Conservation (phyloP, 53 echinoderm and acorn worm genomes). For the Echinarachnius parma region DNA sequence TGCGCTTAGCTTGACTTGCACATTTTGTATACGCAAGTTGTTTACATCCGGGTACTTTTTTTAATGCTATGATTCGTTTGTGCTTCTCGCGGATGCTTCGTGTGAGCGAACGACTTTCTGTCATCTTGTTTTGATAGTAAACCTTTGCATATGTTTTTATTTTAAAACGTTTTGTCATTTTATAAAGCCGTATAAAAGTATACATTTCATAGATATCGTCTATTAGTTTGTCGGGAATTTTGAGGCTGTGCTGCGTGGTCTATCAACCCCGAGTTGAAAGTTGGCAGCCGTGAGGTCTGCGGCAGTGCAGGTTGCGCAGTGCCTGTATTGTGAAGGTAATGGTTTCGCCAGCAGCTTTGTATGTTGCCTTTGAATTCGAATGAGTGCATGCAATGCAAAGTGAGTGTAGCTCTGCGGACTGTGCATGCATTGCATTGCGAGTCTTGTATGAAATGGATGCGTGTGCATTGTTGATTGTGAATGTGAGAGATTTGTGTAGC, state of each 20-base stretch:
- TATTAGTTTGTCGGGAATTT: neutral
- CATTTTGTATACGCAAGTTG: too few species aligned
- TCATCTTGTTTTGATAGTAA: conserved; percentile 15
- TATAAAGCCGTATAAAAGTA: conserved; percentile 10
- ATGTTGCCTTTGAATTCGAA: too few species aligned
- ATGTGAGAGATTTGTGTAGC: too few species aligned
- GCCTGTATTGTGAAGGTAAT: conserved; percentile 28
- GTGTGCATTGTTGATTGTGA: too few species aligned
- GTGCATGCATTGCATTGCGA: neutral
- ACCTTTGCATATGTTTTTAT: conserved; percentile 43
- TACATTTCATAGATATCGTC: conserved; percentile 6
- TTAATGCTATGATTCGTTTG: conserved; percentile 38
- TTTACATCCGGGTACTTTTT: conserved; percentile 43
- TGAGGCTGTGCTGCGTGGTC: conserved; percentile 11
- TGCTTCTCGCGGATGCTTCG: conserved; percentile 28
- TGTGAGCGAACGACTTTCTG: conserved; percentile 12
- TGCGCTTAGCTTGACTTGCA: too few species aligned
- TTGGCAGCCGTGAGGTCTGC: conserved; percentile 21
- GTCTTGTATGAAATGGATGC: too few species aligned
- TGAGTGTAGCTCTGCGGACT: neutral
- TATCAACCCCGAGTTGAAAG: conserved; percentile 10
- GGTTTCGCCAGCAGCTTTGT: neutral
- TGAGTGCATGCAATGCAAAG: neutral
- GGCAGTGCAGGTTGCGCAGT: conserved; percentile 28
- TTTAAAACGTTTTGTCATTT: conserved; percentile 5